Percentiles rank a stretch among this genome's conserved stretches.
phyloP scores from a whole-genome alignment of 2,797 vertebrate species.

The Margarornis squamiger region DNA sequence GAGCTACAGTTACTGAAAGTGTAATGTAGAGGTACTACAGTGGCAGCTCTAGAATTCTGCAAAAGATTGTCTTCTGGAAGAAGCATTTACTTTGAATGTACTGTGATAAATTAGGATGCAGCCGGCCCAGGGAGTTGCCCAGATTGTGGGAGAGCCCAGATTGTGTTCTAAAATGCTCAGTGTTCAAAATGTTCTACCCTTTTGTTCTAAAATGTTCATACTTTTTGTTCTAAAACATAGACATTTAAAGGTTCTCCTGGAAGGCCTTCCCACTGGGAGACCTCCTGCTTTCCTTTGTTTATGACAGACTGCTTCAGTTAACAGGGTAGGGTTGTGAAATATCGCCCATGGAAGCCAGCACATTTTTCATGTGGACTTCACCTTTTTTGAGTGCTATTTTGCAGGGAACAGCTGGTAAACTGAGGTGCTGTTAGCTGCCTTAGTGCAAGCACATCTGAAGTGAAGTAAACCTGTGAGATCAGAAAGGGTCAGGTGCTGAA shows the following conservation, averaged over 20 bases:
- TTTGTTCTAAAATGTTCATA: not conserved
- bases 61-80: not conserved
- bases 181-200: not conserved
- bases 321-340: not conserved
- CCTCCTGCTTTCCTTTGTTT: not conserved
- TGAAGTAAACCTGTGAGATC: not conserved
- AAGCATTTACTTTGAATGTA: accelerated
- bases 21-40: not conserved
- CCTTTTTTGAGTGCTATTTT: not conserved
- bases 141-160: not conserved
- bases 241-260: not conserved
- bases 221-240: not conserved
- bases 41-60: not conserved
- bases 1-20: not conserved
- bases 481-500: not conserved
- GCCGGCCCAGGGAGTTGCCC: accelerated
- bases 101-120: not conserved
- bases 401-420: not conserved
- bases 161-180: not conserved
- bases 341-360: not conserved
- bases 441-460: not conserved
- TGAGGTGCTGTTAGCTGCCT: not conserved
- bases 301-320: not conserved
- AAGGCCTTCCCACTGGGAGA: not conserved
- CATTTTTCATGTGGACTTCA: not conserved